Evolutionary conservation across 1,140 invertebrate genomes (phyloP), one percentile per base, ranked within the genome.

Genomic region (Alviniconcha marisindica): DNA sequence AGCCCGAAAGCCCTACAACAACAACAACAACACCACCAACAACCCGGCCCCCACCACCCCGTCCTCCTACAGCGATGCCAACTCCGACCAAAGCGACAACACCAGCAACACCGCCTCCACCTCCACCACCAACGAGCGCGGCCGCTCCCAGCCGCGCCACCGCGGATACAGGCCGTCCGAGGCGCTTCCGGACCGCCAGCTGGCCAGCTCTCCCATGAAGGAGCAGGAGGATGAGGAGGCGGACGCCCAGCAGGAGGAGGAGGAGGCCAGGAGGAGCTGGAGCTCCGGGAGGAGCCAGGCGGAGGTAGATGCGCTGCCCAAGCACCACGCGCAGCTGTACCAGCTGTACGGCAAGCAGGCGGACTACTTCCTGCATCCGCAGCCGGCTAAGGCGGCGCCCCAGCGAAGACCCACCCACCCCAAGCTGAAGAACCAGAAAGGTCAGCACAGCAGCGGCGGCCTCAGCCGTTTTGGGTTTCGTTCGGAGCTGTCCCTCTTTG

Each of bases 271-370:
- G 44, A 48, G 4, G 10, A 28, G 2, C 44, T 3, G 18, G 21
- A n/a, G n/a, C n/a, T n/a, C n/a, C n/a, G n/a, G n/a, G n/a, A n/a
- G n/a, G 21, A 24, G 24, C 7, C 10, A 63, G 60, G 44, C 21
- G 73, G 42, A 31, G 7, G 24, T n/a, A 3, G 71, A 21, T 28
- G n/a, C 24, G 5, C n/a, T 87, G 24, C 87, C 89, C 1, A 89
- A 87, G 87, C 88, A 90, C 73, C 87, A 89, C 63, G 84, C 83
- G n/a, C 89, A 90, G 79, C 85, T 90, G 24, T 90, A 90, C 78
- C 77, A 85, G 77, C 73, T 90, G 71, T 90, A 89, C 79, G 89
- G 89, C 28, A 84, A 85, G 56, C 78, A 85, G 18, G 89, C 89
- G 3, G 86, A 90, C 77, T 84, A 89, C 69, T 90, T 88, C 83